Conservation (phyloP, 2,888 invertebrate species). For the Lasioglossum pauxillum region DNA sequence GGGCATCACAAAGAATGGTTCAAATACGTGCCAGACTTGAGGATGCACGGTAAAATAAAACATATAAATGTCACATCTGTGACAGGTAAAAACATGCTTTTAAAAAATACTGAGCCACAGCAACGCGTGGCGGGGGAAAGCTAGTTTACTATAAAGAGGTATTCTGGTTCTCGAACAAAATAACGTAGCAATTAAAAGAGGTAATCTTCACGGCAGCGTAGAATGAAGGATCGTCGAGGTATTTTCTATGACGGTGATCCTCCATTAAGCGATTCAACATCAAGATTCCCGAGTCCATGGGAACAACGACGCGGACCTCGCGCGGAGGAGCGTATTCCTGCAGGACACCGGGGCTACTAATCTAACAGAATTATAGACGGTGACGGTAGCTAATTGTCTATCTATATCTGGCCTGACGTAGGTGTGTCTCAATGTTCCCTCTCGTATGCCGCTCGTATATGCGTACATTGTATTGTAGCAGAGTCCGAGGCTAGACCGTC, state of each 20-base stretch:
- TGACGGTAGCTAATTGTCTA: slow-evolving; percentile 84
- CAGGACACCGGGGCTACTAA: slow-evolving; percentile 74
- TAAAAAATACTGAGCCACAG: no score
- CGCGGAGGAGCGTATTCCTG: slow-evolving; percentile 72
- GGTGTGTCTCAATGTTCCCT: slow-evolving; percentile 83
- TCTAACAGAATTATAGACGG: slow-evolving; percentile 81
- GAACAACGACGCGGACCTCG: slow-evolving; percentile 62
- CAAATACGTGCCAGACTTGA: no score
- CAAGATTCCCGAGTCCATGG: slow-evolving; percentile 63
- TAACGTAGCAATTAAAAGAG: not conserved
- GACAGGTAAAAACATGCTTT: no score
- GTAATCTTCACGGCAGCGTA: not conserved
- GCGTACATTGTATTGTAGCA: slow-evolving; percentile 80
- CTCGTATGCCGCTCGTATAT: slow-evolving; percentile 76
- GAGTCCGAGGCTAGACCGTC: slow-evolving; percentile 78
- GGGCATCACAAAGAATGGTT: no score
- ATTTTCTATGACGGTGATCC: slow-evolving; percentile 24
- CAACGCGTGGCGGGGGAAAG: no score
- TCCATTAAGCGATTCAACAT: slow-evolving; percentile 44
- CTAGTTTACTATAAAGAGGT: not conserved
- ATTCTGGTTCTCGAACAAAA: not conserved
- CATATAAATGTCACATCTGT: no score
- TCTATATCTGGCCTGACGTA: slow-evolving; percentile 81
- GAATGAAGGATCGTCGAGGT: not conserved
- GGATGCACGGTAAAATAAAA: no score